Evolutionary conservation across 2,797 vertebrate genomes (phyloP).

Genomic region (Lepus townsendii): DNA sequence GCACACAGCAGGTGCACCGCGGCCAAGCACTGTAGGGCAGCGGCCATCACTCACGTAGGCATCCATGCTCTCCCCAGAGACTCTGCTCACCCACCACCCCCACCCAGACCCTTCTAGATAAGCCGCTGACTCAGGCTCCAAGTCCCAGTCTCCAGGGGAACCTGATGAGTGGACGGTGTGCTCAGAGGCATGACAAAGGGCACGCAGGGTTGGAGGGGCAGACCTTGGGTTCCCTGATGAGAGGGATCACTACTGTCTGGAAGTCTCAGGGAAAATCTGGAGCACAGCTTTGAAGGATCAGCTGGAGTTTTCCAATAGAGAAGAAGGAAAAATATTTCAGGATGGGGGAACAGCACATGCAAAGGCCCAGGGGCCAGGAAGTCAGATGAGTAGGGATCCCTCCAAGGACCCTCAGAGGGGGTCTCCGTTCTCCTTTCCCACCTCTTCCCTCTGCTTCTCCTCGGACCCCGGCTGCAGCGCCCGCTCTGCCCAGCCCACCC

Average conservation of each 20-base stretch:
- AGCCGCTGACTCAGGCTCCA: neutral
- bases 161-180: accelerated
- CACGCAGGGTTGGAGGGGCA: neutral
- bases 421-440: neutral
- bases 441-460: neutral
- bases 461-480: neutral
- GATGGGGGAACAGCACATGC: accelerated
- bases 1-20: accelerated
- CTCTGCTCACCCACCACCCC: neutral
- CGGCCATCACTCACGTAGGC: accelerated
- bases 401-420: neutral
- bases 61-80: neutral
- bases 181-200: neutral
- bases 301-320: neutral
- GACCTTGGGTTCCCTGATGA: neutral
- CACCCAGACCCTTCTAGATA: neutral
- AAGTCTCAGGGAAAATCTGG: neutral
- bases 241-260: too few species aligned
- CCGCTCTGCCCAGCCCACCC: accelerated
- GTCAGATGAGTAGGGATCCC: neutral
- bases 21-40: accelerated
- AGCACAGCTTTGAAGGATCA: neutral
- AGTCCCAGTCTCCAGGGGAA: neutral
- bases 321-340: neutral
- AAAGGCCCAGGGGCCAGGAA: neutral